Evolutionary conservation across 2,797 vertebrate genomes (phyloP).

Genomic region (Chanos chanos): DNA sequence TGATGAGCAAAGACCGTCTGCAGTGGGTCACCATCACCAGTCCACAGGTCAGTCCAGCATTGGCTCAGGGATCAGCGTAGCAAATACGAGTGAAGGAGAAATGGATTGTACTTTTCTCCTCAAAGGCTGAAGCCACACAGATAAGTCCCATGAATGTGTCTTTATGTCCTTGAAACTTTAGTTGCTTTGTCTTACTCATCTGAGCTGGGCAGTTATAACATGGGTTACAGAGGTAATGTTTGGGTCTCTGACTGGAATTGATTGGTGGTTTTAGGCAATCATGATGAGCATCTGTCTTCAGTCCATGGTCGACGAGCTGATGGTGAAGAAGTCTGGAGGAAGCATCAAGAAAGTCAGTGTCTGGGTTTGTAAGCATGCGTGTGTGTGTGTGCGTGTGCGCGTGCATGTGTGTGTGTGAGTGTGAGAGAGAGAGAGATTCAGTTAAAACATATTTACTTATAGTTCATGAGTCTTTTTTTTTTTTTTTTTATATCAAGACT

Average conservation of each 20-base stretch:
- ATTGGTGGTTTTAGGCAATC: constrained; percentile 78
- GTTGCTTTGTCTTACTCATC: too few species aligned
- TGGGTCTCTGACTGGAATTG: neutral
- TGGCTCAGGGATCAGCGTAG: too few species aligned
- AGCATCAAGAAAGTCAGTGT: constrained; percentile 91
- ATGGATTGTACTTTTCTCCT: too few species aligned
- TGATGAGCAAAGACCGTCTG: constrained; percentile 97
- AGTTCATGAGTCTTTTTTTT: too few species aligned
- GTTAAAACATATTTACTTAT: neutral
- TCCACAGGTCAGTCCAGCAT: constrained; percentile 78
- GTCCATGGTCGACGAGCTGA: constrained; percentile 97
- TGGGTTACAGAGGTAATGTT: too few species aligned
- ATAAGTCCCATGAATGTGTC: too few species aligned
- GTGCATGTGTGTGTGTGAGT: neutral
- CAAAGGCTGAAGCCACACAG: too few species aligned
- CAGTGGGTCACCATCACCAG: constrained; percentile 99
- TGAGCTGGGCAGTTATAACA: too few species aligned
- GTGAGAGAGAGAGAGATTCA: neutral
- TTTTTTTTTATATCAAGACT: neutral
- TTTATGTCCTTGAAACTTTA: too few species aligned
- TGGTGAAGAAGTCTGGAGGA: constrained; percentile 98
- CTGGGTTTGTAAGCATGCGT: neutral
- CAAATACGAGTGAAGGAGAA: too few species aligned
- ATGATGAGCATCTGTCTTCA: constrained; percentile 99
- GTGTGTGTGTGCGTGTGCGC: neutral